These are phyloP conservation scores for Alces alces DNA, from an alignment of 2,113 vertebrate species.

Conservation along the genomic window DNA sequence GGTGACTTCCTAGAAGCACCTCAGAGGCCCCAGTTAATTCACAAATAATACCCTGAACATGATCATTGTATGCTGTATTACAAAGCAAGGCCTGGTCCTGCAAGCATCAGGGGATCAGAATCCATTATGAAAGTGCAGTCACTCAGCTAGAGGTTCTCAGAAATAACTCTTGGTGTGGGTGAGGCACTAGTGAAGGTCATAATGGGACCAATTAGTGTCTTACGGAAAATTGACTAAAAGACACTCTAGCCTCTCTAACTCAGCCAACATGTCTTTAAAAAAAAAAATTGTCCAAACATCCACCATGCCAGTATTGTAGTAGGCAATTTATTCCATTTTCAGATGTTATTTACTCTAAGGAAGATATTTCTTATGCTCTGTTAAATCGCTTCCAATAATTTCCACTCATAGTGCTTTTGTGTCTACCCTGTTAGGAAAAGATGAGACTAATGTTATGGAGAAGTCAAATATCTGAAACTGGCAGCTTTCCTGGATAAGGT, in stretches of 20 bases:
- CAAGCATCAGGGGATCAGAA: not conserved
- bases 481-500: not conserved
- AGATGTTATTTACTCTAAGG: not conserved
- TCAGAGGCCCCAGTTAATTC: not conserved
- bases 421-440: not conserved
- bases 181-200: not conserved
- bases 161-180: not conserved
- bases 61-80: rapidly evolving
- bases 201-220: not conserved
- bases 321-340: not conserved
- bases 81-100: not conserved
- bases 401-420: not conserved
- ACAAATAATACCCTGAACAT: not conserved
- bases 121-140: not conserved
- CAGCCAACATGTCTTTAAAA: not conserved
- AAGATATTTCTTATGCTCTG: not conserved
- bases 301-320: too few relatives aligned
- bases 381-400: not conserved
- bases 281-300: not conserved
- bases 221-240: not conserved
- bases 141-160: not conserved
- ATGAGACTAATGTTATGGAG: not conserved
- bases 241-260: not conserved
- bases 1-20: not conserved
- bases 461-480: not conserved